phyloP scores from a whole-genome alignment of 1,140 invertebrate genomes.

The Drosophila repleta region DNA sequence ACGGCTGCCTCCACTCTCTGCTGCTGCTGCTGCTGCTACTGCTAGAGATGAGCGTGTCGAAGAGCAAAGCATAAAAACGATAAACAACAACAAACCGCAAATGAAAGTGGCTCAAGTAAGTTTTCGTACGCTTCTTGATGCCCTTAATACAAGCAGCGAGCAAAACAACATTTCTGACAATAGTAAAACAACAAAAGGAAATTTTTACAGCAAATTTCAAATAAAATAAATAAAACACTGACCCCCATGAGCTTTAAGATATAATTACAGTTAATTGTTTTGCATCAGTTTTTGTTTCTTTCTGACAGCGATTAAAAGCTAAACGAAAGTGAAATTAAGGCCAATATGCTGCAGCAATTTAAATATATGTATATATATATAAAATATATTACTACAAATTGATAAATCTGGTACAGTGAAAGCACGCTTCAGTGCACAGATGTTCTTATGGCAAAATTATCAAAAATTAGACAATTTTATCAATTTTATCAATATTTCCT shows the following conservation, averaged over 20 bases:
- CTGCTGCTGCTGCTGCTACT: not conserved
- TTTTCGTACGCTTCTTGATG: conserved; percentile 15
- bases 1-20: not conserved
- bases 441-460: too few relatives aligned
- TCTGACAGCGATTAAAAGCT: conserved; percentile 8
- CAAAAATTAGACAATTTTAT: too few relatives aligned
- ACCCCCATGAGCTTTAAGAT: not conserved
- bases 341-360: conserved; percentile 17
- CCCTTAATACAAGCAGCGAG: conserved; percentile 33
- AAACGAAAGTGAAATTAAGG: conserved; percentile 42
- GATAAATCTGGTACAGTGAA: conserved; percentile 11
- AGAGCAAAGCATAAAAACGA: not conserved
- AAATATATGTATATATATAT: not conserved
- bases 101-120: conserved; percentile 38
- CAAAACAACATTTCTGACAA: conserved; percentile 9
- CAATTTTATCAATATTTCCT: too few relatives aligned
- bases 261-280: conserved; percentile 42
- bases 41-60: not conserved
- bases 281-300: conserved; percentile 10
- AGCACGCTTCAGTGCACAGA: not conserved
- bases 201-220: not conserved
- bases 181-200: conserved; percentile 8
- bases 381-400: not conserved
- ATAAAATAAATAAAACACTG: conserved; percentile 15
- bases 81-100: conserved; percentile 14